These are phyloP conservation scores for mouse (Mus musculus) DNA, from an alignment of 2,113 vertebrate genomes.

Conservation along the genomic window GRCm39 chr6:53694001-53694500, in stretches of 20 bases:
- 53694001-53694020: neutral
- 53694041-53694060: neutral
- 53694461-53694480: neutral
- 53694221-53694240: no score
- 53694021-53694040: neutral
- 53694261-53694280: neutral
- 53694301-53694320: neutral
- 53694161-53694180: neutral
- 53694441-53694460: neutral
- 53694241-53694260: neutral
- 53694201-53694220: neutral
- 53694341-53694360: neutral
- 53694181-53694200: no score
- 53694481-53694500: neutral
- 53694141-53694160: neutral
- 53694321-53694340: neutral
- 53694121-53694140: neutral
- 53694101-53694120: neutral
- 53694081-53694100: conserved; percentile 20
- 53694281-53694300: neutral
- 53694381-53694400: neutral
- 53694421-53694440: neutral
- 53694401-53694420: neutral
- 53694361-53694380: neutral
- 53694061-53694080: neutral